These are phyloP conservation scores for Hypselothyrea guttata DNA, from an alignment of 2,888 invertebrate genomes.

Conservation along the genomic window DNA sequence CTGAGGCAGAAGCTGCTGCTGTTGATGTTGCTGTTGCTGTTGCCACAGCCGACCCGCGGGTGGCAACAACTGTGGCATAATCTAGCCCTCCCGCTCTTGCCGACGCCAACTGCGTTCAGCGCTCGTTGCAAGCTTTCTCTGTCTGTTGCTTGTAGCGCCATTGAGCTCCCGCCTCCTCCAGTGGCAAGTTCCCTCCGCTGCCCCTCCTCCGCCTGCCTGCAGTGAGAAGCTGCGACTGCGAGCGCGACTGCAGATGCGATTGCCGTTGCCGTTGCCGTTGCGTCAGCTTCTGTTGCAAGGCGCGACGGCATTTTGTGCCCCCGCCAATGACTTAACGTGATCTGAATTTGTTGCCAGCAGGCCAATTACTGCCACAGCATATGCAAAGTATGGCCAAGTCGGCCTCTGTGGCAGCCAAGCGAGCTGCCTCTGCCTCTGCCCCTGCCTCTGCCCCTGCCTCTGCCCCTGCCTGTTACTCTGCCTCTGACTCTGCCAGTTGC, in stretches of 20 bases:
- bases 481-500: too few species aligned
- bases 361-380: slow-evolving; percentile 69
- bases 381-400: slow-evolving; percentile 57
- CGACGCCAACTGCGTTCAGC: slow-evolving; percentile 26
- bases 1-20: not conserved
- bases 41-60: slow-evolving; percentile 38
- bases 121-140: slow-evolving; percentile 39
- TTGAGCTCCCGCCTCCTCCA: slow-evolving; percentile 52
- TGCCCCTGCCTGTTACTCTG: too few species aligned
- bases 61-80: slow-evolving; percentile 45
- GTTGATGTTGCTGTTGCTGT: slow-evolving; percentile 7
- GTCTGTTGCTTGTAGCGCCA: slow-evolving; percentile 43
- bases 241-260: slow-evolving; percentile 13
- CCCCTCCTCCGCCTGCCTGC: not conserved
- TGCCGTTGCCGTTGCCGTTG: slow-evolving; percentile 26
- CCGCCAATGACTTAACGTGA: slow-evolving; percentile 72
- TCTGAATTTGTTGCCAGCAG: slow-evolving; percentile 77
- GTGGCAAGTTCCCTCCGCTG: slow-evolving; percentile 12
- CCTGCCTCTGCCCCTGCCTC: too few species aligned
- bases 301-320: slow-evolving; percentile 67
- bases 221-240: slow-evolving; percentile 14
- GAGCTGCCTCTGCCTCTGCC: too few species aligned
- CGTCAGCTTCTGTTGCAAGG: slow-evolving; percentile 26
- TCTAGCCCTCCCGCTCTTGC: slow-evolving; percentile 74
- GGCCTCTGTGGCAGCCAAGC: not conserved